Percentiles rank a stretch among this genome's conserved stretches.
phyloP scores from a whole-genome alignment of 2,888 invertebrate species.

The Drosophila pseudotalamancana region DNA sequence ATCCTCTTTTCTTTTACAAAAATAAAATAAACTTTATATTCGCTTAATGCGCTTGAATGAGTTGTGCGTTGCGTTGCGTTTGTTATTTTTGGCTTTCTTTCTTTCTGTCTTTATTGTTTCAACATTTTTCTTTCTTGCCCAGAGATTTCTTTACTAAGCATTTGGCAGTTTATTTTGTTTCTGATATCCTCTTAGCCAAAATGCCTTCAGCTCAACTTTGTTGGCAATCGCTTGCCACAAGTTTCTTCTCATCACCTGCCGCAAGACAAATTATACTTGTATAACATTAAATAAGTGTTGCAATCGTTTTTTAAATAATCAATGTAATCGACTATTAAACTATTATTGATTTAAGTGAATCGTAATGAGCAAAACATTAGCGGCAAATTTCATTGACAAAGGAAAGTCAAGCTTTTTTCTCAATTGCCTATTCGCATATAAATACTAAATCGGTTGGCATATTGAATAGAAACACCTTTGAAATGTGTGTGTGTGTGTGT shows the following conservation, averaged over 20 bases:
- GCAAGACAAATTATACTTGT: not conserved
- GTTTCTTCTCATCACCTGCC: not conserved
- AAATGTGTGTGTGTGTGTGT: slow-evolving; percentile 24
- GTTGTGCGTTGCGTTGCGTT: slow-evolving; percentile 42
- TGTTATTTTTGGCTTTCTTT: slow-evolving; percentile 32
- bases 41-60: slow-evolving; percentile 73
- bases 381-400: too few species aligned
- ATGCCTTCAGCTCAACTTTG: slow-evolving; percentile 43
- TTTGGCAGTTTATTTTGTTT: slow-evolving; percentile 51
- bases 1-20: slow-evolving; percentile 13
- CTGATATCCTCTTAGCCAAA: slow-evolving; percentile 48
- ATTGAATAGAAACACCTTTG: slow-evolving; percentile 3
- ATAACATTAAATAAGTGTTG: too few species aligned
- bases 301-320: too few species aligned
- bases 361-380: too few species aligned
- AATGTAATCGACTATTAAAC: too few species aligned
- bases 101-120: slow-evolving; percentile 55
- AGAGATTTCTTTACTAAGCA: slow-evolving; percentile 33
- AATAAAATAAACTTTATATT: slow-evolving; percentile 59
- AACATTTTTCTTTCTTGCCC: slow-evolving; percentile 41
- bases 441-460: too few species aligned
- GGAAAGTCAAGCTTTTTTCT: too few species aligned
- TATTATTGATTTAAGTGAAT: too few species aligned
- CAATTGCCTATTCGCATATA: too few species aligned
- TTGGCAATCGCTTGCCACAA: slow-evolving; percentile 10